Evolutionary conservation across 2,797 vertebrate genomes (phyloP), one percentile per base, ranked within the genome.

Genomic region (Rhincodon typus): DNA sequence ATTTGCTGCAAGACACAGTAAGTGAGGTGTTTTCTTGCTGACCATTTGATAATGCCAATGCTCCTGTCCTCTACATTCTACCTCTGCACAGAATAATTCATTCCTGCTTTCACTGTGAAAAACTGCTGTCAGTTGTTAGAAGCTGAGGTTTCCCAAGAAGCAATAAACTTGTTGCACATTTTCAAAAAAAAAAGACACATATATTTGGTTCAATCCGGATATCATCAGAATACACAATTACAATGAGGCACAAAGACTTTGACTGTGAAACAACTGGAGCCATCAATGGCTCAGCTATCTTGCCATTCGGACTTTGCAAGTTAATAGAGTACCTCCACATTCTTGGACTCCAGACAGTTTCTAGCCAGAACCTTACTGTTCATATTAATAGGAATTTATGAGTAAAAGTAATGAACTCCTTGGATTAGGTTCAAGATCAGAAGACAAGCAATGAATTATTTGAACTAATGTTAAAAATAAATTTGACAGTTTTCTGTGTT

Each of bases 401-500:
- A 74, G 72, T 74, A 74, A 94, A 50, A 46, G 46, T 94, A 94
- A 94, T 74, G 46, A 94, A 93, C 21, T 50, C 69, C 42, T 94
- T 94, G 94, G 38, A 34, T 95, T 95, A 74, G 42, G 94, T 57
- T 95, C 38, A 72, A 93, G 62, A 69, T 93, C 62, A 90, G 66
- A 15, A 12, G 25, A 46, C 77, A 77, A 34, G 94, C 69, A 53
- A 34, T 69, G 46, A 77, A 50, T 74, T 95, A 95, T 50, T 95
- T 95, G 46, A 95, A 91, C n/a, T 25, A 91, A 94, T 50, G 5
- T 94, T 94, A 74, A 94, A 94, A 95, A 57, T 53, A 77, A 72
- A 95, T 77, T 95, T 53, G 94, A 77, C 70, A 95, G 25, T 77
- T 77, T 95, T 72, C 70, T 10, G 42, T 72, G 42, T 70, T 94